Base-by-base conservation (phyloP, 2,797 vertebrate genomes). In the Champsocephalus esox region DNA sequence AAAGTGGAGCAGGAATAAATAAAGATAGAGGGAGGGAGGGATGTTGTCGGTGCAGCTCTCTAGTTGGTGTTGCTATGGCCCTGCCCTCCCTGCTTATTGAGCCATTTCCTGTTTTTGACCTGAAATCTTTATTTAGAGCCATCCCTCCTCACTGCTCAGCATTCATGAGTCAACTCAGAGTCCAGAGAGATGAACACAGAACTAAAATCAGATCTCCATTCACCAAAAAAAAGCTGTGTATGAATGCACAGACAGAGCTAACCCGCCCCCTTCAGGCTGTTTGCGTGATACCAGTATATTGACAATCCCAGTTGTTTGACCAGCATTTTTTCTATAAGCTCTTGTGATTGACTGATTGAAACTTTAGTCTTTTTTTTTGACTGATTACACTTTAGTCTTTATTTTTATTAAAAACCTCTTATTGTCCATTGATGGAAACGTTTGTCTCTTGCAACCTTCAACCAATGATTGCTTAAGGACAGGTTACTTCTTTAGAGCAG, bases 21-120 rank as follows among this genome's bases (percentile, higher is more conserved):
- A 79, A 56, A 84, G 85, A 87, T 62, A 80, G 66, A 62, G 63
- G 64, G 70, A 38, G 48, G 65, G 78, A 79, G 88, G 52, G 77
- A 72, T 80, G 83, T 82, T 84, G 87, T 87, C 82, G 79, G 82
- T 82, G 87, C 86, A 83, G 86, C 86, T 84, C 82, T 89, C 87
- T 89, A 87, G 85, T 90, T 89, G 88, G 95, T 95, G 95, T 95
- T 96, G 96, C 96, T 96, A 96, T 95, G 95, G 96, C 96, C 96
- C 96, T 96, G 96, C 96, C 95, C 94, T 95, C 96, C 94, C 96
- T 96, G 89, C 96, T 97, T 96, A 96, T 96, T 97, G 96, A 98
- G 97, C 97, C 97, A 97, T 97, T 99, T 99, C 98, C 98, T 99
- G 98, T 99, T 99, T 97, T 98, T 98, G 97, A 97, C 97, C 96